These are phyloP conservation scores for Lepeophtheirus nordmannii DNA, from an alignment of 2,888 invertebrate genomes.

Conservation along the genomic window DNA sequence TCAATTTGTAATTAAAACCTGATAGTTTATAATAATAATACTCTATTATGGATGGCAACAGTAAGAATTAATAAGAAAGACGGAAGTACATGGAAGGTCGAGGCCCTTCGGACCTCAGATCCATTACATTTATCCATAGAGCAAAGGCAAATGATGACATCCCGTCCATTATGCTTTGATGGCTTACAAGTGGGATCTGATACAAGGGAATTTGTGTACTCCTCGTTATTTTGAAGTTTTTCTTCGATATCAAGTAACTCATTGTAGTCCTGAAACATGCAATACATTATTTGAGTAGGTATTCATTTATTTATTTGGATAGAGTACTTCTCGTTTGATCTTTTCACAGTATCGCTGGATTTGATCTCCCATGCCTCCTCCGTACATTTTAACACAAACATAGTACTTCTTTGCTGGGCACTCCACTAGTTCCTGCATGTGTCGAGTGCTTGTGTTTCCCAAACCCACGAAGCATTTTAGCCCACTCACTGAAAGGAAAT, in stretches of 20 bases:
- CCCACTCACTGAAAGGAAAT: neutral
- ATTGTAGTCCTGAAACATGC: conserved; percentile 16
- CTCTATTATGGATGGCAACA: neutral
- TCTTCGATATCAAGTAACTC: conserved; percentile 14
- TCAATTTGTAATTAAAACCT: too few species aligned
- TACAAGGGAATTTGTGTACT: neutral
- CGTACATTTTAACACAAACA: conserved; percentile 23
- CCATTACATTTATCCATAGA: conserved; percentile 17
- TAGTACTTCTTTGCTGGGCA: conserved; percentile 1
- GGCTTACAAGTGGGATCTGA: conserved; percentile 14
- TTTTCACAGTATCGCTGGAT: conserved; percentile 18
- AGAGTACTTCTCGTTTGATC: conserved; percentile 3
- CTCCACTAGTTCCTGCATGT: neutral
- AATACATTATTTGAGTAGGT: too few species aligned
- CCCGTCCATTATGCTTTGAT: conserved; percentile 10
- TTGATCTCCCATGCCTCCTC: conserved; percentile 23
- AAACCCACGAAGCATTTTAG: conserved; percentile 20
- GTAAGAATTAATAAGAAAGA: neutral
- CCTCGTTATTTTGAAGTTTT: neutral
- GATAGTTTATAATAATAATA: too few species aligned
- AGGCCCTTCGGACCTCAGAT: neutral
- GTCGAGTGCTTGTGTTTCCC: conserved; percentile 4
- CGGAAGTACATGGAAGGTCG: neutral
- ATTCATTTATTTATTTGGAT: too few species aligned
- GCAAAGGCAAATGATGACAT: conserved; percentile 14